These are phyloP conservation scores for Erpobdella octoculata DNA, from an alignment of 2,888 invertebrate genomes.

Conservation along the genomic window DNA sequence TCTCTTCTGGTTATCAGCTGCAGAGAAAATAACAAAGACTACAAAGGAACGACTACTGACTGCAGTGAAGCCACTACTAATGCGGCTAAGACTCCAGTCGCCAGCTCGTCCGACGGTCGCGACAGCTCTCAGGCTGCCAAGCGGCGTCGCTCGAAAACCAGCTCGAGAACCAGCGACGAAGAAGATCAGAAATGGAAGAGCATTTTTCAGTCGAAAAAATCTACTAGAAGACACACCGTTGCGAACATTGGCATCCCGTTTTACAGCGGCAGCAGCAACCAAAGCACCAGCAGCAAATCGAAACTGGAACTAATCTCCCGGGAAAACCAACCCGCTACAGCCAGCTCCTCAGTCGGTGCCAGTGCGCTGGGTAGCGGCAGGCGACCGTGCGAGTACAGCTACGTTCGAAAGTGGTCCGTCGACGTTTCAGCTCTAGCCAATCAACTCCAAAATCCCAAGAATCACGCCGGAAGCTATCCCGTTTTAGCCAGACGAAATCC, in stretches of 20 bases:
- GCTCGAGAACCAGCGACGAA: constrained; percentile 29
- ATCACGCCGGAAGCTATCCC: constrained; percentile 35
- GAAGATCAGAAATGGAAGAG: constrained; percentile 30
- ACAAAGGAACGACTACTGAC: not conserved
- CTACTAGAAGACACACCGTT: constrained; percentile 37
- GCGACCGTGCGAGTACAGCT: constrained; percentile 43
- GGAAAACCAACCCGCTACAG: not conserved
- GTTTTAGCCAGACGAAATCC: constrained; percentile 6
- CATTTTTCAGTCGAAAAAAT: constrained; percentile 22
- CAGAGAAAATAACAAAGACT: not conserved
- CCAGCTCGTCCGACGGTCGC: not conserved
- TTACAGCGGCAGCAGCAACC: constrained; percentile 13
- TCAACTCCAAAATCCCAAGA: constrained; percentile 49
- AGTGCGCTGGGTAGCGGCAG: constrained; percentile 19
- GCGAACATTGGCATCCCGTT: constrained; percentile 37
- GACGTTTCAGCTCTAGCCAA: constrained; percentile 49
- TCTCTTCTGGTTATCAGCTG: no score
- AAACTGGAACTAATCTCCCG: not conserved
- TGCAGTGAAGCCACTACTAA: not conserved
- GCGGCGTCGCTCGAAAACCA: constrained; percentile 11
- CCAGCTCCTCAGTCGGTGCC: not conserved
- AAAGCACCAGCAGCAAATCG: constrained; percentile 12
- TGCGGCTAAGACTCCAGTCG: no score
- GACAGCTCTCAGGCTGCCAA: not conserved
- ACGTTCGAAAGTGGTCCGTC: constrained; percentile 50